Conservation (phyloP, 2,113 vertebrate genomes). For the Tyto alba region DNA sequence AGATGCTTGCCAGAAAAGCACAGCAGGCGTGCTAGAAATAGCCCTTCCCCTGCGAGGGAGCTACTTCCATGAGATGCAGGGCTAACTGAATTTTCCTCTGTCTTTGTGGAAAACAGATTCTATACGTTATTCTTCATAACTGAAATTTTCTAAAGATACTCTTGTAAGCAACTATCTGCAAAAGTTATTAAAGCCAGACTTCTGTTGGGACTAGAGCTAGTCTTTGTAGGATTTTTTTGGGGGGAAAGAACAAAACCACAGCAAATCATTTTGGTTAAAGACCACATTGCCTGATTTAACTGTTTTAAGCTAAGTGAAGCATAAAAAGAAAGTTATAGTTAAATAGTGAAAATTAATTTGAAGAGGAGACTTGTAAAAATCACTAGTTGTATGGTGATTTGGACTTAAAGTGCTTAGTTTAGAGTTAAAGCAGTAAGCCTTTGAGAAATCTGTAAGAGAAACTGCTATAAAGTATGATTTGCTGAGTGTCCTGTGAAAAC, state of each 20-base stretch:
- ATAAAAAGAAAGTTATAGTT: not conserved
- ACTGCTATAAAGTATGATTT: not conserved
- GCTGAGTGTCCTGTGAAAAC: not conserved
- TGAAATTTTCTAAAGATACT: not conserved
- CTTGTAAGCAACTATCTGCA: not conserved
- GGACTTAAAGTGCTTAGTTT: not conserved
- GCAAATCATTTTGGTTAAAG: not conserved
- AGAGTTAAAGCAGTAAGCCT: not conserved
- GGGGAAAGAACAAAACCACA: not conserved
- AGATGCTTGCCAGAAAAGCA: constrained; percentile 66
- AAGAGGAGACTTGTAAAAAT: not conserved
- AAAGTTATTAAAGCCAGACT: not conserved
- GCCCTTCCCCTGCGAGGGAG: constrained; percentile 67
- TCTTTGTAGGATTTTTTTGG: not conserved
- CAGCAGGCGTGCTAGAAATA: constrained; percentile 76
- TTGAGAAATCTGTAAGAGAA: not conserved
- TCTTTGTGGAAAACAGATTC: constrained; percentile 46
- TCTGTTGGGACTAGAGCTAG: not conserved
- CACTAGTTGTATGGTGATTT: not conserved
- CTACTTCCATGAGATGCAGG: not conserved
- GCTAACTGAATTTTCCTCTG: constrained; percentile 16
- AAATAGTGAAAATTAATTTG: not conserved
- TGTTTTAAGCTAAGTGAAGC: not conserved
- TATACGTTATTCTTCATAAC: not conserved
- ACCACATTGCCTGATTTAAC: not conserved